Base-by-base conservation (phyloP, 2,797 vertebrate species). In the Myiothlypis coronata region DNA sequence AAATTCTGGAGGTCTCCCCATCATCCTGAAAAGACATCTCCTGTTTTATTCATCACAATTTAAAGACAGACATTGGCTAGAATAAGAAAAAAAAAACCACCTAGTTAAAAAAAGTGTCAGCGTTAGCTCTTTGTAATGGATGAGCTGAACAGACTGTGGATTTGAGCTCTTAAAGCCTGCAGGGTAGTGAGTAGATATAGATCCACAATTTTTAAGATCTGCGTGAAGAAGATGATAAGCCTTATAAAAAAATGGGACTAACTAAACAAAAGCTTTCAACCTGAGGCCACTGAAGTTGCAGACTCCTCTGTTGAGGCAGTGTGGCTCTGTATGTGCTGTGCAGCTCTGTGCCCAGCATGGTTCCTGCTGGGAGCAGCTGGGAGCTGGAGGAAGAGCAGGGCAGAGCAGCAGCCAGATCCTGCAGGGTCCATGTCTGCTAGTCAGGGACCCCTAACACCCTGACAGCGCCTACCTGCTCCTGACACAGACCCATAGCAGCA, bases 381-480 rank as follows among this genome's bases (percentile, higher is more conserved):
- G 15, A 60, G 19, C 37, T 26, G 55, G 14, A 8, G 12, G 24
- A 6, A 27, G 6, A 43, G 2, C 12, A 1, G 6, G 20, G 14
- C 41, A 83, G 37, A 83, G 41, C n/a, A 87, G 28, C 32, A 55
- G 14, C 16, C 8, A 12, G 22, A 8, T 16, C 34, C n/a, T 1
- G 2, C 2, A 6, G 8, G 24, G 32, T 28, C 34, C 2, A 0
- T 2, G 6, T 35, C 34, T 69, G 22, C 30, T 9, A 2, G 2
- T 1, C 2, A 5, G 52, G 34, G 41, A 55, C 11, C 8, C 16
- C 21, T 24, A 59, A 59, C 0, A 1, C 21, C 34, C 53, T 30
- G 46, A 35, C 39, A 88, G 30, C 56, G 59, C 26, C 34, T 1
- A 1, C 17, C 43, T 63, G 35, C 35, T 70, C 49, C 86, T 86